phyloP scores from a whole-genome alignment of 1,140 invertebrate genomes.

The Panagrolaimus sp. region DNA sequence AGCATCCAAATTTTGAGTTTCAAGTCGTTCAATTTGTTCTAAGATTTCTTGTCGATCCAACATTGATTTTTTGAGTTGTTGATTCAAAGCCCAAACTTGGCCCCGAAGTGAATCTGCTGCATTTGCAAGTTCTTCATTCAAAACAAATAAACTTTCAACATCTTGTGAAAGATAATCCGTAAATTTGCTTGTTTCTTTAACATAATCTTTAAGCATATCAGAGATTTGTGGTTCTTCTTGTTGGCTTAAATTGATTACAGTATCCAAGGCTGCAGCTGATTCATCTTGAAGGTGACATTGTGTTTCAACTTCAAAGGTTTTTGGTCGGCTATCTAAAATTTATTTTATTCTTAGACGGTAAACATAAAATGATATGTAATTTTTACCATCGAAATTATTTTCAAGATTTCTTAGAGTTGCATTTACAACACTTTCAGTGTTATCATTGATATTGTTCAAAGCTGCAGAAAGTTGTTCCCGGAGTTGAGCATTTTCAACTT shows the following conservation, averaged over 20 bases:
- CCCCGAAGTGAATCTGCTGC: constrained; percentile 5
- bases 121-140: constrained; percentile 12
- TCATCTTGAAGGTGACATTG: constrained; percentile 4
- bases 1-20: not conserved
- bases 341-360: not conserved
- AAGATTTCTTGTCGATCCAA: not conserved
- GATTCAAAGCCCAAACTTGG: constrained; percentile 16
- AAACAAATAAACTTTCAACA: constrained; percentile 3
- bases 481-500: not conserved
- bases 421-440: not conserved
- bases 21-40: not conserved
- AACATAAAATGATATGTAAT: not conserved
- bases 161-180: constrained; percentile 4
- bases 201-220: not conserved
- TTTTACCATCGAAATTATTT: constrained; percentile 7
- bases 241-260: not conserved
- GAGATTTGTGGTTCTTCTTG: not conserved
- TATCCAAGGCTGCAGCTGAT: not conserved
- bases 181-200: not conserved
- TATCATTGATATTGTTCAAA: constrained; percentile 1
- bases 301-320: not conserved
- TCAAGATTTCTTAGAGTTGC: not conserved
- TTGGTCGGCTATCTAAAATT: not conserved
- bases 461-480: not conserved
- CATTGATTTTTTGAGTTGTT: constrained; percentile 4